phyloP scores from a whole-genome alignment of 1,140 invertebrate species.

The Drosophila micromelanica region DNA sequence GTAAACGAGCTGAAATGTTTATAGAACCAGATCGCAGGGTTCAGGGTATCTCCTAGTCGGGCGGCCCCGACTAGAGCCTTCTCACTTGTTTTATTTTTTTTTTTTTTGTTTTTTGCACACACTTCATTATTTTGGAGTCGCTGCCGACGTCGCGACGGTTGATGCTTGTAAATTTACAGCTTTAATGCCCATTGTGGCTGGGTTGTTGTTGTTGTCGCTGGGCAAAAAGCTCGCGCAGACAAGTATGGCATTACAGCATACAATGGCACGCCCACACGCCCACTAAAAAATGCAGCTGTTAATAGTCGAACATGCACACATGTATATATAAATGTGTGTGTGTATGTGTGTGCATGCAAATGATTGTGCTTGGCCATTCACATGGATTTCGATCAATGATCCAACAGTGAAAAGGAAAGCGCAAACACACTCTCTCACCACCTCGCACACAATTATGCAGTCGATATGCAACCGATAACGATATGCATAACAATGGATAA shows the following conservation, averaged over 20 bases:
- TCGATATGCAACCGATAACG: conserved; percentile 13
- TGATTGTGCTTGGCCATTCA: conserved; percentile 25
- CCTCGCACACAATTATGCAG: not conserved
- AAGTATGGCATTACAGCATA: conserved; percentile 20
- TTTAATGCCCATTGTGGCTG: conserved; percentile 24
- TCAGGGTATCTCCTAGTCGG: too few species aligned
- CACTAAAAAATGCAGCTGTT: conserved; percentile 33
- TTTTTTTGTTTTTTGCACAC: conserved; percentile 66
- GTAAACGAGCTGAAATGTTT: too few species aligned
- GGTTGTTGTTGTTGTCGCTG: conserved; percentile 9
- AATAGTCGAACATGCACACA: conserved; percentile 6
- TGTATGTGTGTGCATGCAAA: conserved; percentile 9
- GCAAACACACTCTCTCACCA: not conserved
- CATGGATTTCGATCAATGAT: conserved; percentile 26
- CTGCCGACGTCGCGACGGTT: conserved; percentile 14
- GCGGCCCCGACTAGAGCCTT: too few species aligned
- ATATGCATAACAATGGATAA: conserved; percentile 69
- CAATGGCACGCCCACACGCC: conserved; percentile 40
- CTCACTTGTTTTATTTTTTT: too few species aligned
- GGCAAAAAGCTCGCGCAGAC: conserved; percentile 2
- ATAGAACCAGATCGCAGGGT: too few species aligned
- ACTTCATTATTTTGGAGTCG: conserved; percentile 71
- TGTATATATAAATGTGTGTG: not conserved
- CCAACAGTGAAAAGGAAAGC: conserved; percentile 59
- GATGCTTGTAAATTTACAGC: conserved; percentile 48